Evolutionary conservation across 2,797 vertebrate genomes (phyloP).

Genomic region (Nannoperca obscura): DNA sequence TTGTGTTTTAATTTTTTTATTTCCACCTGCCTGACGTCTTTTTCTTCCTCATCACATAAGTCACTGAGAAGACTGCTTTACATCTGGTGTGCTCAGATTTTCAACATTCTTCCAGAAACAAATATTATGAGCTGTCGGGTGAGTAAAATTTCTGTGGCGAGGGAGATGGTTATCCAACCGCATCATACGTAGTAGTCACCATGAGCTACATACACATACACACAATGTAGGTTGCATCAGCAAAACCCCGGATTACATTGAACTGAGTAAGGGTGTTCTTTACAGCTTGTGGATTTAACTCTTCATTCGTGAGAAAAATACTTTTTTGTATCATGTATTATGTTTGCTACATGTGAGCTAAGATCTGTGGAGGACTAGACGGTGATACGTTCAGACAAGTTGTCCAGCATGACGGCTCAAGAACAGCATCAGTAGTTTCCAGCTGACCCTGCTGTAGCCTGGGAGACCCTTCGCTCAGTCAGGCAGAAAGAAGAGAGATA

Average conservation of each 20-base stretch:
- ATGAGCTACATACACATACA: not conserved
- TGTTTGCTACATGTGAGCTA: slow-evolving; percentile 39
- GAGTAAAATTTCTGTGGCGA: slow-evolving; percentile 18
- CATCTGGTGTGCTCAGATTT: slow-evolving; percentile 16
- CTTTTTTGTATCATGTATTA: too few species aligned
- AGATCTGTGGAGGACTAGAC: slow-evolving; percentile 25
- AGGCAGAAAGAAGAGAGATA: slow-evolving; percentile 60
- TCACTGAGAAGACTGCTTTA: not conserved
- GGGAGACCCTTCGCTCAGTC: slow-evolving; percentile 55
- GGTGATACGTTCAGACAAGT: slow-evolving; percentile 67
- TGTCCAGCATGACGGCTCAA: slow-evolving; percentile 26
- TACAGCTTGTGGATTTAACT: too few species aligned
- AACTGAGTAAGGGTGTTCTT: not conserved
- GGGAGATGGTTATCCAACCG: slow-evolving; percentile 6
- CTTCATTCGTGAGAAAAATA: too few species aligned
- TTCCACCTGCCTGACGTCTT: not conserved
- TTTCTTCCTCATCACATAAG: not conserved
- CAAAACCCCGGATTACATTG: not conserved
- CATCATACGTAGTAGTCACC: slow-evolving; percentile 7
- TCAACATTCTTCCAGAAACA: not conserved
- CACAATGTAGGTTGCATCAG: not conserved
- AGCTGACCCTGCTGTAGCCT: slow-evolving; percentile 50
- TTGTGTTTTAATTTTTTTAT: not conserved
- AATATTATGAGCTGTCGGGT: not conserved
- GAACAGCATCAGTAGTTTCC: slow-evolving; percentile 39